Base-by-base conservation (phyloP, 2,113 vertebrate genomes). In the Castor canadensis region DNA sequence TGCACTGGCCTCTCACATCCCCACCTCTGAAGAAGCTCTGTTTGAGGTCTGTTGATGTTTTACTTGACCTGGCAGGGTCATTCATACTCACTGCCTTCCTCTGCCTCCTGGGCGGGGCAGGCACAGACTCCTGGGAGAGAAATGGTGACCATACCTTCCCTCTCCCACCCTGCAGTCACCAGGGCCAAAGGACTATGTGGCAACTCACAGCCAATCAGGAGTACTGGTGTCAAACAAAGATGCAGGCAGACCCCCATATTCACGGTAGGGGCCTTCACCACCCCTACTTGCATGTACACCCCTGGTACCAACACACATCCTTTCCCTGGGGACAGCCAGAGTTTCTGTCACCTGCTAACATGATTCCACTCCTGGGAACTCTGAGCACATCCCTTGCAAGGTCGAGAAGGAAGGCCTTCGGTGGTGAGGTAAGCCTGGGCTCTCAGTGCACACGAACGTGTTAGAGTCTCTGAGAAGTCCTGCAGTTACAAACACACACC, bases 201-300 rank as follows among this genome's bases (percentile, higher is more conserved):
- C 30, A 10, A 38, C 5, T 22, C 1, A 4, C 9, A 38, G 6
- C 20, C n/a, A 43, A 11, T 11, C n/a, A 0, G 38, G 43, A 15
- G 16, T 32, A 11, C 20, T 26, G 3, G 10, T 28, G 12, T 9
- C 12, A 7, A 22, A 35, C 45, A 17, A 8, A 12, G 19, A 12
- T 0, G 3, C 47, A 24, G 2, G 62, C 76, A 13, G 56, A 35
- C 0, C 45, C 22, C 17, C 0, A 40, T 15, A 1, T 6, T 2
- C 22, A 69, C 24, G 72, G 6, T 3, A 35, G 35, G 11, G 73
- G 38, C 22, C 43, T 22, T 9, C 38, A 30, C 43, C 66, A 16
- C 22, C 26, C 40, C 79, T 40, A 11, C 7, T 40, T 76, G 69
- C 8, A 52, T 24, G 11, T 1, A 1, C 0, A 26, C 32, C 58